Evolutionary conservation across 2,888 invertebrate species (phyloP).

Genomic region (Chaitophorus viminalis): DNA sequence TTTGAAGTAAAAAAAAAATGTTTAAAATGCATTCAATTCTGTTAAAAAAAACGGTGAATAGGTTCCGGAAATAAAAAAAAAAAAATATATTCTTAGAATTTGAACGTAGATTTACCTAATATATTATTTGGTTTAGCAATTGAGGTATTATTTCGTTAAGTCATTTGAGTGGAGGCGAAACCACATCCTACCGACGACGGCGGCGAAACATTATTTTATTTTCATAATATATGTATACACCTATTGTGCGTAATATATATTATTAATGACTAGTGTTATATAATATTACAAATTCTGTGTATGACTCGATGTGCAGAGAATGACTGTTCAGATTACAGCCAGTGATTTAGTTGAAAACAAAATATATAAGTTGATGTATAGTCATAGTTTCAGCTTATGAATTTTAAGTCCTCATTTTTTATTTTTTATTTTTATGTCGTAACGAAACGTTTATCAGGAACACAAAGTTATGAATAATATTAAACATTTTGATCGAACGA

Average conservation of each 20-base stretch:
- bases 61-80: neutral
- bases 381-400: too few relatives aligned
- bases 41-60: neutral
- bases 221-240: neutral
- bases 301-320: neutral
- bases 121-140: neutral
- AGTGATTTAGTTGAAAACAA: neutral
- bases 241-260: neutral
- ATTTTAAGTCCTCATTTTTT: too few relatives aligned
- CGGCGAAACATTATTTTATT: neutral
- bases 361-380: neutral
- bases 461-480: neutral
- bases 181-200: neutral
- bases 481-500: neutral
- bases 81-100: neutral
- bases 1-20: neutral
- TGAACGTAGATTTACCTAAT: neutral
- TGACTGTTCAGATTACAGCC: neutral
- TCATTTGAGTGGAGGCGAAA: constrained; percentile 7
- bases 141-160: neutral
- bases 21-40: neutral
- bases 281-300: neutral
- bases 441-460: neutral
- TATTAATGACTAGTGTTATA: neutral
- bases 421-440: too few relatives aligned